phyloP scores from a whole-genome alignment of 2,888 invertebrate species.

The Itoplectis maculator region DNA sequence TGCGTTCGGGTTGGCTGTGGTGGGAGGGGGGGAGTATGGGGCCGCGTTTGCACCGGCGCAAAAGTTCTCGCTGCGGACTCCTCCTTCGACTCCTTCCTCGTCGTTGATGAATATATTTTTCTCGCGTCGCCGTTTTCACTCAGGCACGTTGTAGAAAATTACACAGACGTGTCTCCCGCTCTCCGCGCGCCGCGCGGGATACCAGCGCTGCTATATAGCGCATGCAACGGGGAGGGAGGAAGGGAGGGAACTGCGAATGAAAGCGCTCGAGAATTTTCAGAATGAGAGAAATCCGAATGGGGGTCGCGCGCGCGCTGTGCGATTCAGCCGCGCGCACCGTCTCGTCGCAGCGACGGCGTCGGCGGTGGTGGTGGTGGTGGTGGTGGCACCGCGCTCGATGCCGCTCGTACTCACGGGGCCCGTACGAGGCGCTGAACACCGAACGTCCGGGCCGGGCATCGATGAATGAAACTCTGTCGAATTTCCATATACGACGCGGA shows the following conservation, averaged over 20 bases:
- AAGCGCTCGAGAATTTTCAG: conserved; percentile 10
- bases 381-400: not conserved
- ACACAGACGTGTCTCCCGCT: not conserved
- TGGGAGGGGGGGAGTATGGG: too few species aligned
- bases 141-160: too few species aligned
- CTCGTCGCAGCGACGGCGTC: too few species aligned
- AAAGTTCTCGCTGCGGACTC: conserved; percentile 38
- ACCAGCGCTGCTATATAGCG: too few species aligned
- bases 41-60: conserved; percentile 54
- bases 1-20: not conserved
- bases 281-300: conserved; percentile 4
- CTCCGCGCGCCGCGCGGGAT: not conserved
- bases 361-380: too few species aligned
- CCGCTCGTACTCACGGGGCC: not conserved
- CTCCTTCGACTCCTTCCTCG: conserved; percentile 3
- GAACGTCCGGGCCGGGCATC: conserved; percentile 3
- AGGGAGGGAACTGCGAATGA: conserved; percentile 1
- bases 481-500: conserved; percentile 31
- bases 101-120: not conserved
- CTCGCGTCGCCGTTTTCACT: too few species aligned
- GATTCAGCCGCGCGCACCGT: not conserved
- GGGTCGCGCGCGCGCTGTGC: not conserved
- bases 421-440: not conserved
- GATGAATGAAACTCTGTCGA: conserved; percentile 48
- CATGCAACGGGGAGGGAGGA: not conserved